Conservation (phyloP, 35 echinoderm and acorn worm genomes). For the Heliocidaris tuberculata region DNA sequence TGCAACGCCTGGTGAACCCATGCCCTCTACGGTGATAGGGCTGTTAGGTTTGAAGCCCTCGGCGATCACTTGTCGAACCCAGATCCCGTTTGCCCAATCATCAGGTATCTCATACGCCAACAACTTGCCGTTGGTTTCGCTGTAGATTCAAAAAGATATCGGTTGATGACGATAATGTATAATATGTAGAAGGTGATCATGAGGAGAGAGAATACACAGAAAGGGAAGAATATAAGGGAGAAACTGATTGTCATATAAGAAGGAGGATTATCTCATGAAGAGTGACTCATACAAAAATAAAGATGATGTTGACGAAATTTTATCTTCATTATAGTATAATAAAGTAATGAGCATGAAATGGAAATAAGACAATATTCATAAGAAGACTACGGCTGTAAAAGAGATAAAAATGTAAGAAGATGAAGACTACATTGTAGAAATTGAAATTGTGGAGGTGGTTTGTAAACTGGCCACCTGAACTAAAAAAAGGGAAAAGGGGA, state of each 20-base stretch:
- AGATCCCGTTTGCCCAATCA: conserved; percentile 62
- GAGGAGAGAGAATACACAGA: neutral
- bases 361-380: neutral
- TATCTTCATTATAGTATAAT: too few relatives aligned
- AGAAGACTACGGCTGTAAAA: neutral
- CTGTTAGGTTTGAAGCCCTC: conserved; percentile 82
- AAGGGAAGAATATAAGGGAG: neutral
- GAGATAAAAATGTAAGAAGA: neutral
- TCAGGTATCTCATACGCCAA: conserved; percentile 75
- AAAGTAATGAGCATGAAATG: neutral
- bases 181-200: too few relatives aligned
- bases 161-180: too few relatives aligned
- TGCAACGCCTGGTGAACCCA: conserved; percentile 69
- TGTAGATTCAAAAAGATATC: neutral
- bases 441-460: too few relatives aligned
- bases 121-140: conserved; percentile 84
- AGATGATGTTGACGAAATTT: too few relatives aligned
- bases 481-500: too few relatives aligned
- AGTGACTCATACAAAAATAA: too few relatives aligned
- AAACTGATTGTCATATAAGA: too few relatives aligned
- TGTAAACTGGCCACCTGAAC: too few relatives aligned
- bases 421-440: too few relatives aligned
- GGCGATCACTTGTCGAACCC: conserved; percentile 76
- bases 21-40: conserved; percentile 69
- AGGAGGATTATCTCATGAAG: neutral